phyloP scores from a whole-genome alignment of 2,113 vertebrate genomes.

The Oncorhynchus gorbuscha region DNA sequence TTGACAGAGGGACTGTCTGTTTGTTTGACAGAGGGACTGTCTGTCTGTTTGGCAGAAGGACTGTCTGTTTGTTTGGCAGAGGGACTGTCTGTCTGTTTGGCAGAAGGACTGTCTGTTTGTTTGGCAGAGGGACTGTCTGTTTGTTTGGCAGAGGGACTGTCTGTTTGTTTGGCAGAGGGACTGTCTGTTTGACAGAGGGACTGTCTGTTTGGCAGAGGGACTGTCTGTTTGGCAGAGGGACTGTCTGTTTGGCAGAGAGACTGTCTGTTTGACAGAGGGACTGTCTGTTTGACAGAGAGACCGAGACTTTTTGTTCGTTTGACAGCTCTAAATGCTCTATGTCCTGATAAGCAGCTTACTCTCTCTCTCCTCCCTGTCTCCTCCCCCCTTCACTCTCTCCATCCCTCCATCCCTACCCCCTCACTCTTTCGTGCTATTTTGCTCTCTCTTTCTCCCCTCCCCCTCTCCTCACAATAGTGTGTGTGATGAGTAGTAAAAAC shows the following conservation, averaged over 20 bases:
- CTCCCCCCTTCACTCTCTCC: not conserved
- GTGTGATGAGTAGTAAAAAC: conserved; percentile 3
- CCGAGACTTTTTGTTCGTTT: too few species aligned
- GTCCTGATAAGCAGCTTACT: conserved; percentile 22
- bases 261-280: not conserved
- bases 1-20: too few species aligned
- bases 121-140: fast-evolving
- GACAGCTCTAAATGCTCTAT: conserved; percentile 1
- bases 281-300: too few species aligned
- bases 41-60: too few species aligned
- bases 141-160: too few species aligned
- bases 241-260: too few species aligned
- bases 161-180: fast-evolving
- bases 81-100: too few species aligned
- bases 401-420: not conserved
- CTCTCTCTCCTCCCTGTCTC: conserved; percentile 9
- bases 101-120: too few species aligned
- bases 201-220: fast-evolving
- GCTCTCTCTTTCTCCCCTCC: not conserved
- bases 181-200: too few species aligned
- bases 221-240: too few species aligned
- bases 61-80: too few species aligned
- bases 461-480: not conserved
- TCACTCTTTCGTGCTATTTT: not conserved
- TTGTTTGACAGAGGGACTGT: too few species aligned